phyloP scores from a whole-genome alignment of 2,888 invertebrate genomes.

The Leptopilina myrica region DNA sequence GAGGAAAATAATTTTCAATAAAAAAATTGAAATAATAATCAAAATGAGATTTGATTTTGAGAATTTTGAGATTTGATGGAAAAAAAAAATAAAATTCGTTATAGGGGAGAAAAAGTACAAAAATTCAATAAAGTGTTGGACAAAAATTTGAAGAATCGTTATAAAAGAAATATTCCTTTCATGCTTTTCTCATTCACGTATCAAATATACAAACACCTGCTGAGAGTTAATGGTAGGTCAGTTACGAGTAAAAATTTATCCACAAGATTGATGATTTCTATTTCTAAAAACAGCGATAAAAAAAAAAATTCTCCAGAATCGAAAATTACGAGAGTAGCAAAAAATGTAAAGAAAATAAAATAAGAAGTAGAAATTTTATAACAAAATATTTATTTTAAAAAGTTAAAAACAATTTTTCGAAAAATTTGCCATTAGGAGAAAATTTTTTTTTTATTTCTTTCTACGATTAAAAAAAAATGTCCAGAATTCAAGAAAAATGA shows the following conservation, averaged over 20 bases:
- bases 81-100: not conserved
- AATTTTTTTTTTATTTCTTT: too few relatives aligned
- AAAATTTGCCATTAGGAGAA: too few relatives aligned
- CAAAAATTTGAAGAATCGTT: not conserved
- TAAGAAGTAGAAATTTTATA: not conserved
- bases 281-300: not conserved
- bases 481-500: too few relatives aligned
- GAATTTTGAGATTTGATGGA: not conserved
- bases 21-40: too few relatives aligned
- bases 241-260: not conserved
- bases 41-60: not conserved
- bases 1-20: too few relatives aligned
- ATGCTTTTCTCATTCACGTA: not conserved
- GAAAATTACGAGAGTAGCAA: not conserved
- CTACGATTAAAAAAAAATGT: too few relatives aligned
- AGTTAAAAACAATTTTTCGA: too few relatives aligned
- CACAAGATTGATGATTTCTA: slow-evolving; percentile 26
- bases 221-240: slow-evolving; percentile 7
- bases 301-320: not conserved
- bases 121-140: slow-evolving; percentile 1
- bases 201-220: not conserved
- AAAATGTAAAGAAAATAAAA: not conserved
- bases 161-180: slow-evolving; percentile 23
- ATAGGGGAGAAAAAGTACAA: not conserved
- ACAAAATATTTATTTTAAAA: too few relatives aligned